Evolutionary conservation across 2,113 vertebrate genomes (phyloP).

Genomic region (Vidua macroura): DNA sequence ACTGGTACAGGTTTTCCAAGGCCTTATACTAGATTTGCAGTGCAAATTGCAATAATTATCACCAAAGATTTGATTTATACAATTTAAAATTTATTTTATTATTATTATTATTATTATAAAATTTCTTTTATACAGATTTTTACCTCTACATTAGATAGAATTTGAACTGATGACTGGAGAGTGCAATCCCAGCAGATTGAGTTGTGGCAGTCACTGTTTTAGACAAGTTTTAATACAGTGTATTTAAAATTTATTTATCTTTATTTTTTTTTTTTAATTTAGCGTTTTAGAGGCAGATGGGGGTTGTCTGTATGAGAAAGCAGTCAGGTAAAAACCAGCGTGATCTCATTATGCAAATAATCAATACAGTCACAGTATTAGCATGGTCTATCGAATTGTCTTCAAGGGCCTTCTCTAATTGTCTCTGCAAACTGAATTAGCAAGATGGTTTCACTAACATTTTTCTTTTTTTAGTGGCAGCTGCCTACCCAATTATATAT

Average conservation of each 20-base stretch:
- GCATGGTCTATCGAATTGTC: background rate
- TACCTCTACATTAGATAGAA: background rate
- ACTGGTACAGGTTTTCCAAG: background rate
- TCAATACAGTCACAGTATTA: background rate
- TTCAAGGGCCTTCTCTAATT: constrained; percentile 29
- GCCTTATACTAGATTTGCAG: background rate
- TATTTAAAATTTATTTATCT: background rate
- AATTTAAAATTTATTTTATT: too few relatives aligned
- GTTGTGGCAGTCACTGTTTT: background rate
- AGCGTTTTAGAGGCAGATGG: background rate
- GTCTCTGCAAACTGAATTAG: constrained; percentile 37
- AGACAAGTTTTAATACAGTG: background rate
- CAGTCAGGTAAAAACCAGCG: accelerated
- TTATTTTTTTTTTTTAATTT: background rate
- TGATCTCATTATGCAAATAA: background rate
- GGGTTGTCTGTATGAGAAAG: background rate
- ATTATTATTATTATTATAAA: background rate
- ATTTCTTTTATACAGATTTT: background rate
- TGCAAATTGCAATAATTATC: background rate
- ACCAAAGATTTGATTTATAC: background rate
- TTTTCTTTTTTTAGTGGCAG: constrained; percentile 13
- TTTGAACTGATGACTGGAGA: background rate
- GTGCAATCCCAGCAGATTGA: background rate
- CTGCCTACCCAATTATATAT: constrained; percentile 27
- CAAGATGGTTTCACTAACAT: constrained; percentile 1